phyloP scores from a whole-genome alignment of 2,797 vertebrate species.

The Danionella dracula region DNA sequence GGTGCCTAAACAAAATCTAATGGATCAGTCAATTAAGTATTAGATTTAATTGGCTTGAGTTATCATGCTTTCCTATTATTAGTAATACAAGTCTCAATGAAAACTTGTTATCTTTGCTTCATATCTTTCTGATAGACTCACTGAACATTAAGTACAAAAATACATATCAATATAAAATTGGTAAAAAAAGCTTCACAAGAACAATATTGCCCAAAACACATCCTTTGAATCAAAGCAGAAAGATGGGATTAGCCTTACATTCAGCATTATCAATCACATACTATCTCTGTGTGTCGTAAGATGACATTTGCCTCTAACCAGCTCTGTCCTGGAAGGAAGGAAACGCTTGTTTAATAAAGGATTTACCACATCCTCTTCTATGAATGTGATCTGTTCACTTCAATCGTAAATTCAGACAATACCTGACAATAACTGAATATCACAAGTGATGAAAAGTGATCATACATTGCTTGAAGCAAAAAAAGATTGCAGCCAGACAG shows the following conservation, averaged over 20 bases:
- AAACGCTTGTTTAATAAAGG: constrained; percentile 23
- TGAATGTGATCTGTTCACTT: constrained; percentile 41
- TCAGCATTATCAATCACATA: not conserved
- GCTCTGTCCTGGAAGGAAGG: constrained; percentile 6
- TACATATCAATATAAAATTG: too few species aligned
- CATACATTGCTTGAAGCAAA: constrained; percentile 41
- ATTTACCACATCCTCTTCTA: constrained; percentile 47
- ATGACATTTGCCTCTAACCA: not conserved
- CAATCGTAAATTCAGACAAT: constrained; percentile 58
- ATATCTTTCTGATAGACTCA: not conserved
- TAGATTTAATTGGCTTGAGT: too few species aligned
- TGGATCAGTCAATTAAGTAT: too few species aligned
- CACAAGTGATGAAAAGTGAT: constrained; percentile 51
- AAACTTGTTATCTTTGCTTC: too few species aligned
- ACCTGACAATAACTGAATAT: constrained; percentile 26
- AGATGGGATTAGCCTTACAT: not conserved
- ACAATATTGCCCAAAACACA: not conserved
- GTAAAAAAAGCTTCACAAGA: too few species aligned
- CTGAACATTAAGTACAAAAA: too few species aligned
- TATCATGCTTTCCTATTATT: too few species aligned
- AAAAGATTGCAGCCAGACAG: constrained; percentile 48
- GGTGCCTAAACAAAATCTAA: too few species aligned
- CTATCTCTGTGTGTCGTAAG: not conserved
- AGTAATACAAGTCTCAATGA: too few species aligned
- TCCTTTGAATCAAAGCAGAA: not conserved